A percentile compares a stretch with the other conserved stretches of the same genome.
These are phyloP conservation scores for Coregonus suidteri DNA, from an alignment of 2,797 vertebrate species.

Conservation along the genomic window DNA sequence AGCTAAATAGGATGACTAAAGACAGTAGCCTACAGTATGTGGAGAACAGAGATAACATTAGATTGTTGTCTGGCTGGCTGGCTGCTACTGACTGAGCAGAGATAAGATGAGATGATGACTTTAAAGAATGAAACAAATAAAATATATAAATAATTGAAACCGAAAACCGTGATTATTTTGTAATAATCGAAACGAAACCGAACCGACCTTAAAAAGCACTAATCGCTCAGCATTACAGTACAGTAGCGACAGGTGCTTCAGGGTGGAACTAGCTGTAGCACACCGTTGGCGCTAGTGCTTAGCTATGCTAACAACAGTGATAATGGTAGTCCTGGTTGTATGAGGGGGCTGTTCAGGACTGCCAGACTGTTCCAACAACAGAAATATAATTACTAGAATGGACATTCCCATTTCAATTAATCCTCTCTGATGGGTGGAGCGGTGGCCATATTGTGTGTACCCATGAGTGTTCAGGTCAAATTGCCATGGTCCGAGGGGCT, in stretches of 20 bases:
- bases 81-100: no score
- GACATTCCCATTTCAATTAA: neutral
- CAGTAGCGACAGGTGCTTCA: neutral
- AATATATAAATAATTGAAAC: no score
- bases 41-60: no score
- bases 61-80: no score
- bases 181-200: no score
- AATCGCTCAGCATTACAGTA: neutral
- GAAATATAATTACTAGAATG: neutral
- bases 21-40: no score
- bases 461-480: neutral
- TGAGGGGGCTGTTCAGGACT: neutral
- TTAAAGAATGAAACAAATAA: no score
- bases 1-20: no score
- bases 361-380: no score
- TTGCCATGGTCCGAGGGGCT: neutral
- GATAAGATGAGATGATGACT: no score
- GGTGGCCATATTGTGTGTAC: neutral
- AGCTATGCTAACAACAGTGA: neutral
- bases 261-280: neutral
- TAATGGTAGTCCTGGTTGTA: neutral
- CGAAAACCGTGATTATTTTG: no score
- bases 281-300: neutral
- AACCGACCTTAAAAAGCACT: no score
- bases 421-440: neutral